Evolutionary conservation across 1,140 invertebrate species (phyloP).

Genomic region (Aricia agestis): DNA sequence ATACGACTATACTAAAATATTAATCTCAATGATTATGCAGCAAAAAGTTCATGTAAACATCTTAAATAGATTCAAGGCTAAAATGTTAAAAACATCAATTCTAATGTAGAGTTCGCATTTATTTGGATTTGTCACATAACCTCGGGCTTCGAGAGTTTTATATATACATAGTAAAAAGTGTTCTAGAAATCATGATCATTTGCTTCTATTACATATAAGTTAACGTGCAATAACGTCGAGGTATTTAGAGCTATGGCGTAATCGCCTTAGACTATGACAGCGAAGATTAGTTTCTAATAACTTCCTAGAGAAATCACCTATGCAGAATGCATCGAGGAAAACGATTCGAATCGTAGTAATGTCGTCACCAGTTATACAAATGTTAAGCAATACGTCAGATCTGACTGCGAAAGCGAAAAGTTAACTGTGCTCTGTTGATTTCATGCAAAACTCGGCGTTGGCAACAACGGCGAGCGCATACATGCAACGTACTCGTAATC

Average conservation of each 20-base stretch:
- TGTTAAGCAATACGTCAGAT: constrained; percentile 10
- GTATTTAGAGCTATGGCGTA: background rate
- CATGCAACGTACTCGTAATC: constrained; percentile 10
- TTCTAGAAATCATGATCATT: background rate
- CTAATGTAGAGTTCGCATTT: background rate
- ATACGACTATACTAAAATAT: too few species aligned
- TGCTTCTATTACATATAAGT: background rate
- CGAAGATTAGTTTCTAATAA: background rate
- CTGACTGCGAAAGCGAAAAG: constrained; percentile 15
- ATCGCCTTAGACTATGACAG: background rate
- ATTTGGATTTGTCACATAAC: background rate
- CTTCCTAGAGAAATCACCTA: background rate
- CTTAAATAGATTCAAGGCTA: background rate
- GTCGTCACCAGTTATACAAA: constrained; percentile 4
- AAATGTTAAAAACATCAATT: background rate
- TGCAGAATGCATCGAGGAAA: background rate
- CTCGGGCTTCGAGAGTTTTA: too few species aligned
- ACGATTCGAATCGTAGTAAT: background rate
- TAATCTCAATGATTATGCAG: background rate
- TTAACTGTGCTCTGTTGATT: constrained; percentile 23
- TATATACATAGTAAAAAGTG: too few species aligned
- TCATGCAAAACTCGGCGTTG: constrained; percentile 24
- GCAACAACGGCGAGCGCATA: constrained; percentile 25
- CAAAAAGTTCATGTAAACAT: background rate
- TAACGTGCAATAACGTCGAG: background rate